Percentiles rank a stretch among this genome's conserved stretches.
Conservation (phyloP, 2,113 vertebrate genomes). For the Tiliqua scincoides region DNA sequence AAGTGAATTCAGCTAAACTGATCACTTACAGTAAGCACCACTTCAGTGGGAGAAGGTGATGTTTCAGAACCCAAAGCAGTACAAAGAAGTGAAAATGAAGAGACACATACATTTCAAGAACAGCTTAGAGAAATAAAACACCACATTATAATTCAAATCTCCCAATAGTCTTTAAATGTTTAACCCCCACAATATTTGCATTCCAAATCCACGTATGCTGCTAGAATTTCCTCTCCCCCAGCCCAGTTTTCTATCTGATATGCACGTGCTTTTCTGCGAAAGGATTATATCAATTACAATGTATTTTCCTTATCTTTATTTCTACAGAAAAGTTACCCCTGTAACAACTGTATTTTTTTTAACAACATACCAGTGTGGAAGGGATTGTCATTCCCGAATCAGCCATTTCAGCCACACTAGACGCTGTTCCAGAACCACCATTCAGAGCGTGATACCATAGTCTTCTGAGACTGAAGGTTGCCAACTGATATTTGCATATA, state of each 20-base stretch:
- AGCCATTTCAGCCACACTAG: too few relatives aligned
- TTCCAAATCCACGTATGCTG: not conserved
- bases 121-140: conserved; percentile 27
- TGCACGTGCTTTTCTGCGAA: not conserved
- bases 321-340: not conserved
- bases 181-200: not conserved
- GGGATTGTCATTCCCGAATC: too few relatives aligned
- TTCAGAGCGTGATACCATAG: too few relatives aligned
- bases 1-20: conserved; percentile 19
- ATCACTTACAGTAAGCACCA: conserved; percentile 36
- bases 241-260: rapidly evolving
- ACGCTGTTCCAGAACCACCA: too few relatives aligned
- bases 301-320: not conserved
- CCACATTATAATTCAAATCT: conserved; percentile 20
- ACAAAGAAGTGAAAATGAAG: conserved; percentile 46
- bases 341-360: not conserved
- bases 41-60: conserved; percentile 21
- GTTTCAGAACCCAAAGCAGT: conserved; percentile 36
- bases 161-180: not conserved
- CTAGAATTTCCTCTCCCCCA: not conserved
- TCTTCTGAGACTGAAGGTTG: too few relatives aligned
- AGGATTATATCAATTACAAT: not conserved
- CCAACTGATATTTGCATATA: conserved; percentile 5
- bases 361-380: too few relatives aligned
- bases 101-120: conserved; percentile 21